Evolutionary conservation across 2,888 invertebrate genomes (phyloP), one percentile per base, ranked within the genome.

Genomic region (Brachylomia viminalis): DNA sequence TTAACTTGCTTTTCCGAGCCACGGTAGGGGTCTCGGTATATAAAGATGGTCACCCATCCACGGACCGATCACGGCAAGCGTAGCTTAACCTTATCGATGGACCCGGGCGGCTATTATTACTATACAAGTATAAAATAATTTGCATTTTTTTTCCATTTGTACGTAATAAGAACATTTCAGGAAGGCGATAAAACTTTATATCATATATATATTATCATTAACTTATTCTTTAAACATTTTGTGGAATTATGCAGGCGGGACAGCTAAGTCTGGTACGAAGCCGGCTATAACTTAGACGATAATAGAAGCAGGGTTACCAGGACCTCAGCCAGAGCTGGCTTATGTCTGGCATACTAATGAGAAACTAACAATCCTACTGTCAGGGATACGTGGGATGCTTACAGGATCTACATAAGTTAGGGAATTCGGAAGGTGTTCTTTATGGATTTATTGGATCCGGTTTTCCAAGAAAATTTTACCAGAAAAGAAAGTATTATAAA

Each of bases 281-380:
- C 33, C 56, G 64, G 69, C 65, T 38, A 78, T 83, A 80, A 87
- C 67, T 75, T 45, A 76, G 49, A 77, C 70, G 75, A 68, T 77
- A 85, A 83, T 83, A 74, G 78, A 74, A 75, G 73, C 75, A 75
- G 73, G 65, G 77, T 72, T 74, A 67, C 66, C 61, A 62, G 70
- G 77, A 71, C 77, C 76, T 69, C 52, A 75, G 72, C 62, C 68
- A 59, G 75, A 79, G 68, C 75, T 74, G 70, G 65, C 61, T 66
- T 65, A 61, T 54, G 74, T 59, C 65, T 62, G 58, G 88, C 72
- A 86, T 86, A 86, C 84, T 83, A 86, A 86, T 88, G 38, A 38
- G 83, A 61, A 72, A 73, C 79, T 75, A 79, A 80, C 80, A 72
- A 72, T 77, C 72, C 65, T 42, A 38, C 84, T 74, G 71, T 56